Evolutionary conservation across 2,888 invertebrate species (phyloP).

Genomic region (Heliconius hortense): DNA sequence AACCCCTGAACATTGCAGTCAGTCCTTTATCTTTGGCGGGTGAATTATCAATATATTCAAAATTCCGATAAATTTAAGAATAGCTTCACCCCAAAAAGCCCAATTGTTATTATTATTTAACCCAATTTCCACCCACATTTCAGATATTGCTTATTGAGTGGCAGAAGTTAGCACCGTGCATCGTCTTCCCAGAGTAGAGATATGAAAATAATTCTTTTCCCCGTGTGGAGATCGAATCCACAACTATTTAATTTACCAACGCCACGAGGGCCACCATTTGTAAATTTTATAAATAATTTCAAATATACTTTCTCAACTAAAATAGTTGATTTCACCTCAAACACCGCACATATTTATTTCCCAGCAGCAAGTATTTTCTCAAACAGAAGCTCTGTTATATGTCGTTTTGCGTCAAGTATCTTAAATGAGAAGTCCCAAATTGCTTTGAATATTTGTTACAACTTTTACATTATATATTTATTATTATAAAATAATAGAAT

Average conservation of each 20-base stretch:
- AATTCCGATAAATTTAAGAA: too few species aligned
- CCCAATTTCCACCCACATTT: too few species aligned
- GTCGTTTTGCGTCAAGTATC: background rate
- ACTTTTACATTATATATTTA: conserved; percentile 4
- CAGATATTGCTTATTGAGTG: too few species aligned
- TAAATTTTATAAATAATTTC: background rate
- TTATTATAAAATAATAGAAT: background rate
- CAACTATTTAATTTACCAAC: background rate
- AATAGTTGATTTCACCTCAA: background rate
- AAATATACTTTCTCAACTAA: background rate
- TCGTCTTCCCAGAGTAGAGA: background rate
- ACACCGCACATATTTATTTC: conserved; percentile 13
- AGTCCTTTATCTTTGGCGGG: too few species aligned
- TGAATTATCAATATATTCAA: too few species aligned
- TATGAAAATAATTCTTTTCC: background rate
- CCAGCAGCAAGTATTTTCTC: conserved; percentile 4
- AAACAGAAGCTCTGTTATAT: conserved; percentile 19
- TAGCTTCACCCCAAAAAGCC: too few species aligned
- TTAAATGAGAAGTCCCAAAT: conserved; percentile 15
- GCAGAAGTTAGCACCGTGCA: too few species aligned
- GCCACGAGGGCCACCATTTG: too few species aligned
- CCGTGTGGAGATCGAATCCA: background rate
- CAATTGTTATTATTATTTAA: too few species aligned
- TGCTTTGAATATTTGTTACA: conserved; percentile 4
- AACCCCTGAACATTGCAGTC: too few species aligned